A percentile compares a stretch with the other conserved stretches of the same genome.
These are phyloP conservation scores for Mustela nigripes DNA, from an alignment of 2,113 vertebrate species.

Conservation along the genomic window DNA sequence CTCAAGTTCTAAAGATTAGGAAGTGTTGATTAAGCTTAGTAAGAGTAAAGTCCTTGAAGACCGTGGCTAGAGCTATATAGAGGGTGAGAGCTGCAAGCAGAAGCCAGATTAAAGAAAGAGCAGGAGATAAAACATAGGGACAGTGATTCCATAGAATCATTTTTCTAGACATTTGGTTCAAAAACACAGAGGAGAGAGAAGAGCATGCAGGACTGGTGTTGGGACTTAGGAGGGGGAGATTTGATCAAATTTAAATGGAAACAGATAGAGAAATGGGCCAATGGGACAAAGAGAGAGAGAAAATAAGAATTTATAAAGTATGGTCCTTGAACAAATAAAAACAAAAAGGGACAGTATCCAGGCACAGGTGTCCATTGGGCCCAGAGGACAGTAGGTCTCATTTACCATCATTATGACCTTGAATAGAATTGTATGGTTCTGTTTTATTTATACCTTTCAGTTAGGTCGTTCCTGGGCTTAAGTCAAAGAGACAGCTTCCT, in stretches of 20 bases:
- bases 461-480: background rate
- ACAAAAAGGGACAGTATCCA: background rate
- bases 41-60: background rate
- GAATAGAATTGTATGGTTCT: background rate
- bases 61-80: background rate
- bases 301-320: background rate
- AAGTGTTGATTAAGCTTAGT: background rate
- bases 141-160: background rate
- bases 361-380: background rate
- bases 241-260: background rate
- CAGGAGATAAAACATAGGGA: background rate
- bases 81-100: background rate
- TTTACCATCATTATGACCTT: background rate
- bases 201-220: background rate
- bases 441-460: conserved; percentile 17
- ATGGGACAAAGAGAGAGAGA: background rate
- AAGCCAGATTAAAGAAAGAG: background rate
- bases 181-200: background rate
- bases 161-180: background rate
- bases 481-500: conserved; percentile 29
- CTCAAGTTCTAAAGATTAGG: background rate
- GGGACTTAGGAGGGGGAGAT: background rate
- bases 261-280: background rate
- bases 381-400: background rate
- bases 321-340: background rate